phyloP scores from a whole-genome alignment of 2,797 vertebrate genomes.

The Esox lucius region DNA sequence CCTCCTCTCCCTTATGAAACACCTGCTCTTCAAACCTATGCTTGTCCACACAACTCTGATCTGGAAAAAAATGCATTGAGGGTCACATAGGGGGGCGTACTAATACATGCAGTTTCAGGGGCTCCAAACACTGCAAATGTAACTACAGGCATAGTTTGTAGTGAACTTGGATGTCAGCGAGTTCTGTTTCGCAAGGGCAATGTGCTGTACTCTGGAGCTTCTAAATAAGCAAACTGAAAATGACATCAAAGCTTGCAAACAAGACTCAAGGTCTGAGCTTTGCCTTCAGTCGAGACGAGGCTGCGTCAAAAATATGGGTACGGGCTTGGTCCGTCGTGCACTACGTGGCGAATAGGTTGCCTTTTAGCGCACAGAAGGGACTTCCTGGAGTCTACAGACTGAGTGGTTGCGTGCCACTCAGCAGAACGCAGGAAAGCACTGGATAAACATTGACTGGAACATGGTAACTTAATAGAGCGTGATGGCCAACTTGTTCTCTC shows the following conservation, averaged over 20 bases:
- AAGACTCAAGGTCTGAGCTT: background rate
- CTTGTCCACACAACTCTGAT: slow-evolving; percentile 57
- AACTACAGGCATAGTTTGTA: background rate
- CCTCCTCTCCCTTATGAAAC: slow-evolving; percentile 29
- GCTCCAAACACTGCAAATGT: background rate
- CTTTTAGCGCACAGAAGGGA: background rate
- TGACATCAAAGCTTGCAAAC: background rate
- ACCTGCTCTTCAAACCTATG: slow-evolving; percentile 46
- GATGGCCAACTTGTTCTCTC: slow-evolving; percentile 23
- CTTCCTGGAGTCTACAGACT: background rate
- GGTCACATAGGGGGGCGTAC: background rate
- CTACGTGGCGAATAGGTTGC: background rate
- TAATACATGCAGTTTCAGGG: background rate
- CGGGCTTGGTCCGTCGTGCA: background rate
- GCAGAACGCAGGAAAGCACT: background rate
- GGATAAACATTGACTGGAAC: background rate
- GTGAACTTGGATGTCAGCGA: background rate
- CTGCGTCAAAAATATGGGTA: background rate
- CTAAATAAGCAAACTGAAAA: background rate
- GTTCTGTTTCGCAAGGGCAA: background rate
- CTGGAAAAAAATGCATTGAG: slow-evolving; percentile 34
- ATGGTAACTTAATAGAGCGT: slow-evolving; percentile 22
- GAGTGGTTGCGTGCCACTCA: background rate
- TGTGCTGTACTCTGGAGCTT: too few relatives aligned
- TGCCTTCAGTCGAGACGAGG: slow-evolving; percentile 1